These are phyloP conservation scores for Conus canariensis DNA, from an alignment of 2,888 invertebrate species.

Conservation along the genomic window DNA sequence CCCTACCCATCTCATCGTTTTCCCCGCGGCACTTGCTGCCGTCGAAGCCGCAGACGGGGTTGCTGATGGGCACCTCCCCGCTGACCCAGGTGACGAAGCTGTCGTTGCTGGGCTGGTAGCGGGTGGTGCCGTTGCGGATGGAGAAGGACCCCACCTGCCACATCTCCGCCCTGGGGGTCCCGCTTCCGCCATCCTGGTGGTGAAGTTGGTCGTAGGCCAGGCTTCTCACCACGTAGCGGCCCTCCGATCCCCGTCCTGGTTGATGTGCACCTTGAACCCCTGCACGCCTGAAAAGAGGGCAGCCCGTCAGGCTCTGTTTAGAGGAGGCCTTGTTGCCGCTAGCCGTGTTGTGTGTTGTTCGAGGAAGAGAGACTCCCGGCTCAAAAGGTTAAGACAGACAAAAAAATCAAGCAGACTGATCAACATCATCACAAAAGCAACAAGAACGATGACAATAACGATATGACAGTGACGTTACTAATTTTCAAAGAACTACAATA, in stretches of 20 bases:
- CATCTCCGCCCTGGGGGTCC: constrained; percentile 3
- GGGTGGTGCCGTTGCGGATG: neutral
- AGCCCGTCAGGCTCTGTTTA: no score
- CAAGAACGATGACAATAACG: no score
- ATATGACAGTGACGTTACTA: no score
- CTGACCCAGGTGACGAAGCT: constrained; percentile 36
- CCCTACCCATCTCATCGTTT: neutral
- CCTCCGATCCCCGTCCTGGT: constrained; percentile 36
- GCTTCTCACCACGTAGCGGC: constrained; percentile 29
- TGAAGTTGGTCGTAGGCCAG: neutral
- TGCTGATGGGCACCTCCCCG: constrained; percentile 22
- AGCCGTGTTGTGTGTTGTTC: neutral
- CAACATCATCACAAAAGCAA: no score
- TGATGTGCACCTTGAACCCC: constrained; percentile 31
- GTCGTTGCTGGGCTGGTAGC: constrained; percentile 18
- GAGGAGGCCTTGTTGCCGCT: no score
- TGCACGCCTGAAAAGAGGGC: neutral
- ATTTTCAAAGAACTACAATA: no score
- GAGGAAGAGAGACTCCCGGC: no score
- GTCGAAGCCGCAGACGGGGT: constrained; percentile 43
- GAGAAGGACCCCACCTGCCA: constrained; percentile 38
- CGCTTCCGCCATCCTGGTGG: neutral
- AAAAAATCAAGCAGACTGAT: no score
- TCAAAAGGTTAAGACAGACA: no score
- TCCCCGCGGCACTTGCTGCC: constrained; percentile 18